A percentile compares a stretch with the other conserved stretches of the same genome.
These are phyloP conservation scores for Aphrophora alni DNA, from an alignment of 2,888 invertebrate species.

Conservation along the genomic window DNA sequence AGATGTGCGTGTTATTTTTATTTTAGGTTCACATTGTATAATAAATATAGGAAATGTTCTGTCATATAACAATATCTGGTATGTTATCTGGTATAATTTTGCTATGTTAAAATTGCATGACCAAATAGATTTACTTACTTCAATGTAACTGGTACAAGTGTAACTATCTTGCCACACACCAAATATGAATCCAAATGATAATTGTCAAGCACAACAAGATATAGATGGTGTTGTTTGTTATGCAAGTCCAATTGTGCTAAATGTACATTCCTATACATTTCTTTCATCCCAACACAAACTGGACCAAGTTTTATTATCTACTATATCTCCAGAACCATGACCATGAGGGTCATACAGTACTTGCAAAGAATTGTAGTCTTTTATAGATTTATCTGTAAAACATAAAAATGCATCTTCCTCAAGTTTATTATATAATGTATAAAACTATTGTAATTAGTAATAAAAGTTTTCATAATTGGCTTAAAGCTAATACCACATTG, in stretches of 20 bases:
- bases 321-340: conserved; percentile 77
- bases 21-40: too few relatives aligned
- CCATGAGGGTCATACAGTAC: conserved; percentile 84
- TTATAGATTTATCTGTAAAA: conserved; percentile 67
- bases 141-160: conserved; percentile 68
- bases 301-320: conserved; percentile 77
- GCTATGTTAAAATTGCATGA: too few relatives aligned
- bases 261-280: conserved; percentile 73
- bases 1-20: too few relatives aligned
- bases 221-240: conserved; percentile 77
- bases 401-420: too few relatives aligned
- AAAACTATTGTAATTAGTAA: too few relatives aligned
- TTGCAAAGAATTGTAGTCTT: conserved; percentile 85
- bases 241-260: conserved; percentile 75
- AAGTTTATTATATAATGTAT: too few relatives aligned
- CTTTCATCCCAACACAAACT: conserved; percentile 71
- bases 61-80: too few relatives aligned
- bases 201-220: conserved; percentile 81
- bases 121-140: conserved; percentile 69
- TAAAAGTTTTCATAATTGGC: too few relatives aligned
- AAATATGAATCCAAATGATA: conserved; percentile 77
- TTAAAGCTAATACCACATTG: too few relatives aligned
- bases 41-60: too few relatives aligned
- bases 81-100: too few relatives aligned
- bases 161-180: conserved; percentile 82